Evolutionary conservation across 2,888 invertebrate species (phyloP), one percentile per base, ranked within the genome.

Genomic region (Idaea aversata): DNA sequence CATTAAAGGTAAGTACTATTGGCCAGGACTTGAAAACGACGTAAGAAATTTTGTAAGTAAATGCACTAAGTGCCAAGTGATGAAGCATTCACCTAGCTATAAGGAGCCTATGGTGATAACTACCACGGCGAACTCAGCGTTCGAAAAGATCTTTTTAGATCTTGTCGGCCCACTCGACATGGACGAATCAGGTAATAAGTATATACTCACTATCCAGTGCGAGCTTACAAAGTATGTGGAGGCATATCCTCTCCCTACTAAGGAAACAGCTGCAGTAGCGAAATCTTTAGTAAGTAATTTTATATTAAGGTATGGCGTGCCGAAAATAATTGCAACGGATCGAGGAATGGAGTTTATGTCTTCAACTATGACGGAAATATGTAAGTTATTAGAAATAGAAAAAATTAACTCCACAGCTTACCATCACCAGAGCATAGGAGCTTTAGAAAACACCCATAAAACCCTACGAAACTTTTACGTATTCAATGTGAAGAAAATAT

Each of bases 141-240:
- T 76, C 35, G 71, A 73, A 61, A 73, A 70, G 47, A 65, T 67
- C 15, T 66, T 13, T 61, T 59, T 68, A 60, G 68, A 67, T 60
- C 6, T 68, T 38, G 63, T 70, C 10, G 73, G 74, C 5, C 73
- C 71, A 0, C 62, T 76, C 68, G 65, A 65, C 13, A 6, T 57
- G 16, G 65, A 70, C 15, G 59, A 63, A 59, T 64, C 71, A 63
- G 57, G n/a, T 7, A 75, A 74, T 61, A 71, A 72, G 25, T 62
- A 58, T 58, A 10, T 15, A 59, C 25, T 34, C 16, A 60, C 25
- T 60, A 73, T 15, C 75, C 72, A 75, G 61, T 73, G 73, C 57
- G 73, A 74, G n/a, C 36, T 76, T 34, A 71, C 63, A 47, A 76
- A 76, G 36, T 75, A 66, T 57, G 47, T 69, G 3, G 67, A 65